A percentile compares a stretch with the other conserved stretches of the same genome.
phyloP scores from a whole-genome alignment of 2,113 vertebrate genomes.

The Lathamus discolor region DNA sequence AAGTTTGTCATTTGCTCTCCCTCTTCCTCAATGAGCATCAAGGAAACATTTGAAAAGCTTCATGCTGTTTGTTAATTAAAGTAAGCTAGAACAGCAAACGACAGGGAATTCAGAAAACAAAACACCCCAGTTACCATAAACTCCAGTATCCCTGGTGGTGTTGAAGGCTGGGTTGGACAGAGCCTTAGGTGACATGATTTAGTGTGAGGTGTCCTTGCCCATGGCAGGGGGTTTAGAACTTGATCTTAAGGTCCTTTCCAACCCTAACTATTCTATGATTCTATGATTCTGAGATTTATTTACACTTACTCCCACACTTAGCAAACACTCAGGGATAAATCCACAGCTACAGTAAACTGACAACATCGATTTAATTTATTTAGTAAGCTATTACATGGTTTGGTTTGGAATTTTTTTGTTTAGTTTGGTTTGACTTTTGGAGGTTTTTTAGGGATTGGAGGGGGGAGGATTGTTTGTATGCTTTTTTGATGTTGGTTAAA shows the following conservation, averaged over 20 bases:
- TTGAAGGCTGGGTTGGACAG: too few species aligned
- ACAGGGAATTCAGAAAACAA: conserved; percentile 31
- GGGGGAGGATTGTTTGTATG: too few species aligned
- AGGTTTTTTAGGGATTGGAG: not conserved
- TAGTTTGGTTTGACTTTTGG: not conserved
- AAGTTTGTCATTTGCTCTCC: conserved; percentile 26
- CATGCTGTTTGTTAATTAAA: conserved; percentile 53
- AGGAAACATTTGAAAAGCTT: conserved; percentile 31
- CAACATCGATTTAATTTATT: not conserved
- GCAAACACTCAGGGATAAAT: not conserved
- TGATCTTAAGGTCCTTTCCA: too few species aligned
- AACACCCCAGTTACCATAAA: conserved; percentile 5
- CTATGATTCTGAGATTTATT: not conserved
- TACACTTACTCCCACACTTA: not conserved
- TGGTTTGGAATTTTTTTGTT: not conserved
- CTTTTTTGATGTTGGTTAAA: not conserved
- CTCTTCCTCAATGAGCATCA: conserved; percentile 2
- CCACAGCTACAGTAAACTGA: not conserved
- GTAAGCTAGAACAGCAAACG: conserved; percentile 17
- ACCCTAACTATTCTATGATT: too few species aligned
- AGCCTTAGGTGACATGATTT: too few species aligned
- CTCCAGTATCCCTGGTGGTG: not conserved
- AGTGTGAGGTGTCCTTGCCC: too few species aligned
- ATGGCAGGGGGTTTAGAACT: too few species aligned
- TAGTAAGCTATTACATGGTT: not conserved